Evolutionary conservation across 1,140 invertebrate genomes (phyloP).

Genomic region (Drosophila yakuba): DNA sequence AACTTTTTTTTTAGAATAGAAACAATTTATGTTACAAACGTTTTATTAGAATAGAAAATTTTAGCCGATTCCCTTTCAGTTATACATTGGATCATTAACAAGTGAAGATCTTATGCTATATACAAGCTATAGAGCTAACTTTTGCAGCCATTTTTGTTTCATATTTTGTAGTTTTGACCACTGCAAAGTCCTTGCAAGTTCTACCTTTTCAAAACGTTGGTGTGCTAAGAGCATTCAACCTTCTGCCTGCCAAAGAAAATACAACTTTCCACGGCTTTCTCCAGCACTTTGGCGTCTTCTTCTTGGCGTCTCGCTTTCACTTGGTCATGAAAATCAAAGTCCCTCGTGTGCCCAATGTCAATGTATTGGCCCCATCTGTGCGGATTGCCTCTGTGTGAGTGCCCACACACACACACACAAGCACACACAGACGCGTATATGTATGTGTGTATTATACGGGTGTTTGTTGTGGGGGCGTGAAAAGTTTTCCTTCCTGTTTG

Average conservation of each 20-base stretch:
- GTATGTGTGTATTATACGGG: conserved; percentile 8
- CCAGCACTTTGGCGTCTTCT: conserved; percentile 12
- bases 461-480: conserved; percentile 22
- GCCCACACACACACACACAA: neutral
- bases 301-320: conserved; percentile 20
- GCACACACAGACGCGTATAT: neutral
- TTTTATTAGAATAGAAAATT: no score
- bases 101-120: no score
- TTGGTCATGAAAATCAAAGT: conserved; percentile 60
- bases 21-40: no score
- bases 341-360: conserved; percentile 16
- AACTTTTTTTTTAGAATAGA: no score
- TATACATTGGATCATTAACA: no score
- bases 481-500: conserved; percentile 55
- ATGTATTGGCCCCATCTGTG: conserved; percentile 33
- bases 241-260: conserved; percentile 10
- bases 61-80: no score
- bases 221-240: conserved; percentile 25
- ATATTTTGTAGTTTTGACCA: neutral
- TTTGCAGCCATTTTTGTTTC: neutral
- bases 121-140: neutral
- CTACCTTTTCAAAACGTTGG: neutral
- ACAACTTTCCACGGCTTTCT: conserved; percentile 12
- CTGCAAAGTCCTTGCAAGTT: neutral
- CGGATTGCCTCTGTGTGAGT: conserved; percentile 3